A percentile compares a stretch with the other conserved stretches of the same genome.
Evolutionary conservation across 1,140 invertebrate genomes (phyloP).

Genomic region (Riptortus pedestris): DNA sequence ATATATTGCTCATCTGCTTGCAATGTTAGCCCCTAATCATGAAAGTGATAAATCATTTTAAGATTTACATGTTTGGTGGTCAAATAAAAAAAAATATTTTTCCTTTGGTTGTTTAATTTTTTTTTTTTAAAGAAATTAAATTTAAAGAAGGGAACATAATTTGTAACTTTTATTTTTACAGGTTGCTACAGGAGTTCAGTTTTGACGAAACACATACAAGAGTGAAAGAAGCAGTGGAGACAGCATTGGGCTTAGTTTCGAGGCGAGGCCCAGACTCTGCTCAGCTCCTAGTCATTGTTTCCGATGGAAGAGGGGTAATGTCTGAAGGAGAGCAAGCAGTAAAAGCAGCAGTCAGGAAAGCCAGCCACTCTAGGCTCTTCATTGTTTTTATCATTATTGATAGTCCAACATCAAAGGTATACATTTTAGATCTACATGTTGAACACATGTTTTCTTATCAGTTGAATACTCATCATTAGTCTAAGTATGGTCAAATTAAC

Average conservation of each 20-base stretch:
- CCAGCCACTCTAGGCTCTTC: conserved; percentile 74
- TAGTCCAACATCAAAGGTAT: conserved; percentile 79
- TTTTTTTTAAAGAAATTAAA: no score
- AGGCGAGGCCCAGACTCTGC: conserved; percentile 48
- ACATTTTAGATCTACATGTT: no score
- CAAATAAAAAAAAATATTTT: no score
- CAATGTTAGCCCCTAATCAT: no score
- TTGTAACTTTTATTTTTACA: conserved; percentile 31
- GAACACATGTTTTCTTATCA: no score
- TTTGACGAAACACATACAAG: conserved; percentile 74
- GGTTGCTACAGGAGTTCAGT: conserved; percentile 60
- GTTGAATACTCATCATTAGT: no score
- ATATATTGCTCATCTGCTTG: no score
- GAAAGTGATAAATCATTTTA: no score
- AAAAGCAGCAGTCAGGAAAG: conserved; percentile 63
- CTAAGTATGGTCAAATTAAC: no score
- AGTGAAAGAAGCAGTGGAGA: conserved; percentile 68
- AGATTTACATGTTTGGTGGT: no score
- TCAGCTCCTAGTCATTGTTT: conserved; percentile 84
- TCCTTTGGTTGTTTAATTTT: no score
- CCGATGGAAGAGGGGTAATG: conserved; percentile 87
- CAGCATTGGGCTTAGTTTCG: conserved; percentile 44
- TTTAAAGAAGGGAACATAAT: no score
- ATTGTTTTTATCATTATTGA: conserved; percentile 92
- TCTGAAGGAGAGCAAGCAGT: conserved; percentile 76